Conservation (phyloP, 2,797 vertebrate genomes). For the Acrocephalus scirpaceus region DNA sequence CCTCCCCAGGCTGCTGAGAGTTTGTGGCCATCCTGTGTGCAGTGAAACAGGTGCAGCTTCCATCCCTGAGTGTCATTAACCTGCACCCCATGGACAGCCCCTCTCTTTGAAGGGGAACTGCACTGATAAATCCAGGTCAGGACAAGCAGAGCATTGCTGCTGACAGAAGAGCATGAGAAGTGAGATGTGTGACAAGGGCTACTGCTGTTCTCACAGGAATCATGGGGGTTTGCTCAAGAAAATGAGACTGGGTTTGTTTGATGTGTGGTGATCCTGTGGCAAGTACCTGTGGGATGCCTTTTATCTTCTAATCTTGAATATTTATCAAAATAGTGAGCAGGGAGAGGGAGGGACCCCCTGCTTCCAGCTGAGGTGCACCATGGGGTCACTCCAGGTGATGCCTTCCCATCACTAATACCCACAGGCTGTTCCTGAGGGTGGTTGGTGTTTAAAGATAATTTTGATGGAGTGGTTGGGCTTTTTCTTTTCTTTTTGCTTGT, state of each 20-base stretch:
- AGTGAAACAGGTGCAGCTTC: background rate
- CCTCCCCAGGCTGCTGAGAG: background rate
- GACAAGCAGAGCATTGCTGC: background rate
- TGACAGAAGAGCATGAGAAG: background rate
- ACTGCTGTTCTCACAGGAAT: background rate
- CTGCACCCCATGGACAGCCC: accelerated
- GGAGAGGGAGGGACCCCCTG: background rate
- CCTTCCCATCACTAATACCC: accelerated
- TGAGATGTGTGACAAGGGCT: background rate
- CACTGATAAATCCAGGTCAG: accelerated
- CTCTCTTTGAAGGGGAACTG: accelerated
- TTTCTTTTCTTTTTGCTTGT: background rate
- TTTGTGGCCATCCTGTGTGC: background rate
- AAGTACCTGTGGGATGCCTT: background rate
- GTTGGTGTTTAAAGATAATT: background rate
- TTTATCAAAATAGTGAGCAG: background rate
- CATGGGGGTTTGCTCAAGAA: background rate
- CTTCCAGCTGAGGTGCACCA: background rate
- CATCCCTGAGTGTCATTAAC: background rate
- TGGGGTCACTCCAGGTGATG: background rate
- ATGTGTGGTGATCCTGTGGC: background rate
- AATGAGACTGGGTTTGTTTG: background rate
- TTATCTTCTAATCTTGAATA: background rate
- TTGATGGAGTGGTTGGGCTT: background rate
- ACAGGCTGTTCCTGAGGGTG: accelerated